These are phyloP conservation scores for Passer domesticus DNA, from an alignment of 2,113 vertebrate species.

Conservation along the genomic window DNA sequence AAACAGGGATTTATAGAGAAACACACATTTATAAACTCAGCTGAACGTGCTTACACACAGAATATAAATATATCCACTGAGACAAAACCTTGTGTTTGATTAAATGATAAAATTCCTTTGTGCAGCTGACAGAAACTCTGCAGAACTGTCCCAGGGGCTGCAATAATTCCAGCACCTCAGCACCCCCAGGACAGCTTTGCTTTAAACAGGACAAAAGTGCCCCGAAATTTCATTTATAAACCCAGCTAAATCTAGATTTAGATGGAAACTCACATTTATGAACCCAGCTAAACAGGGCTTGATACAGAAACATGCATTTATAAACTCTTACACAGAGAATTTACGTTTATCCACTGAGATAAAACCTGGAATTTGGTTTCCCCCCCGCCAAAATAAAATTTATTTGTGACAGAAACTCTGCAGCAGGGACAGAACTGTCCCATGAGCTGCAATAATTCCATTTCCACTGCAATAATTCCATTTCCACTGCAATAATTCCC, in stretches of 20 bases:
- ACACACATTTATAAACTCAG: too few relatives aligned
- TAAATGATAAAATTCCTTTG: neutral
- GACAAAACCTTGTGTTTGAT: neutral
- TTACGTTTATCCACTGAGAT: neutral
- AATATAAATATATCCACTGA: neutral
- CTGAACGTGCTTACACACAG: neutral
- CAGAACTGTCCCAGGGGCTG: neutral
- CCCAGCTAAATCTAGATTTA: neutral
- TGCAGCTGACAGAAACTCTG: neutral
- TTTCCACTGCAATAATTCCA: neutral
- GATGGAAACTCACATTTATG: neutral
- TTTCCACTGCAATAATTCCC: neutral
- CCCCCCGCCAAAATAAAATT: neutral
- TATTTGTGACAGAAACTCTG: neutral
- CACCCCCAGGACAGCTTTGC: neutral
- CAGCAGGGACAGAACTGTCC: neutral
- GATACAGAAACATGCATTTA: fast-evolving
- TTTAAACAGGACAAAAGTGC: neutral
- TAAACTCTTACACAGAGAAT: neutral
- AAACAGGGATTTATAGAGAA: fast-evolving
- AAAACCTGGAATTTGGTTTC: neutral
- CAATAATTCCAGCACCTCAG: neutral
- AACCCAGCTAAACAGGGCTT: neutral
- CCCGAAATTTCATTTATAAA: neutral
- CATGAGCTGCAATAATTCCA: neutral